Evolutionary conservation across 1,140 invertebrate genomes (phyloP).

Genomic region (Nylanderia fulva): DNA sequence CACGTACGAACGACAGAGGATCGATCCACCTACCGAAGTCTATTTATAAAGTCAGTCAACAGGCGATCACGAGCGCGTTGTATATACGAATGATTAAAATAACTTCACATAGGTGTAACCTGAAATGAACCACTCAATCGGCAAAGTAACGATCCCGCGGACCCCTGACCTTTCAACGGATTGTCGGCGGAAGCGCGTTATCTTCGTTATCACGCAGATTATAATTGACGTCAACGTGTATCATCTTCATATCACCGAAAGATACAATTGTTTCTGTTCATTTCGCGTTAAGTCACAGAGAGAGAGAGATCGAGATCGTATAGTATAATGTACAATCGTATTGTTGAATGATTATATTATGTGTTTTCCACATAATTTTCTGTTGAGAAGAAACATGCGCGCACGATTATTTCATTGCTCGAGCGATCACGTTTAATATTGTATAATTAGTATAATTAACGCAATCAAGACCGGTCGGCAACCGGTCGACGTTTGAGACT

Average conservation of each 20-base stretch:
- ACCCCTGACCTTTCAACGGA: slow-evolving; percentile 48
- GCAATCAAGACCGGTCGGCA: slow-evolving; percentile 17
- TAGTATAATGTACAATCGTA: not conserved
- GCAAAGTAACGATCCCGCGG: slow-evolving; percentile 32
- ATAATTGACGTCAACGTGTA: not conserved
- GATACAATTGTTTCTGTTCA: not conserved
- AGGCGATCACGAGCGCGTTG: not conserved
- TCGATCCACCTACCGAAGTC: slow-evolving; percentile 27
- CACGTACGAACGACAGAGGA: not conserved
- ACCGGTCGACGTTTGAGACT: not conserved
- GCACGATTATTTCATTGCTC: not conserved
- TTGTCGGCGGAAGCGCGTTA: slow-evolving; percentile 7
- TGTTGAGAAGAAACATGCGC: not conserved
- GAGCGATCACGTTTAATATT: not conserved
- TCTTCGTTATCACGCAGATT: slow-evolving; percentile 37
- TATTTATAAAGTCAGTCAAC: slow-evolving; percentile 52
- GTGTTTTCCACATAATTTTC: not conserved
- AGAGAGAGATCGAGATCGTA: no score
- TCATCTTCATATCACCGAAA: no score
- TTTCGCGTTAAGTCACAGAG: not conserved
- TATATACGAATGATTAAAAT: slow-evolving; percentile 49
- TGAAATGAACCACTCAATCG: slow-evolving; percentile 55
- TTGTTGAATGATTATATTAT: not conserved
- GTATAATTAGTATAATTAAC: not conserved
- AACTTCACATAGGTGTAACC: slow-evolving; percentile 39